phyloP scores from a whole-genome alignment of 2,888 invertebrate species.

The Cosmorhoe ocellata region DNA sequence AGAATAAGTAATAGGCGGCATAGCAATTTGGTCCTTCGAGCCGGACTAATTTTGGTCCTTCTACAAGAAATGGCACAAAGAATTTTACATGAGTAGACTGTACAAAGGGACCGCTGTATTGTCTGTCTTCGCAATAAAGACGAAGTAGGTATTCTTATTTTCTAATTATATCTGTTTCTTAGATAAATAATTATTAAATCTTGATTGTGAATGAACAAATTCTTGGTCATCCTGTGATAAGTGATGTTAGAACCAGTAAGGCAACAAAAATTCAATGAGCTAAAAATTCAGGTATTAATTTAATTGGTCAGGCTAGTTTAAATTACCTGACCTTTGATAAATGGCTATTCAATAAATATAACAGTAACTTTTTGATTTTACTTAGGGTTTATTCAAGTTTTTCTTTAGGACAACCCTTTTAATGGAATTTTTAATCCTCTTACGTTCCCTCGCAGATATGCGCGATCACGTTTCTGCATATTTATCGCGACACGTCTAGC shows the following conservation, averaged over 20 bases:
- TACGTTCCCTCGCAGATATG: conserved; percentile 15
- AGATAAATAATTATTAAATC: too few relatives aligned
- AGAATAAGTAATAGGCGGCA: conserved; percentile 9
- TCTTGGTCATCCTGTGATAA: too few relatives aligned
- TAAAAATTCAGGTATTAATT: too few relatives aligned
- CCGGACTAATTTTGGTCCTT: conserved; percentile 10
- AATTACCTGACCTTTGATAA: too few relatives aligned
- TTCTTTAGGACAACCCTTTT: background rate
- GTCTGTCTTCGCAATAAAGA: conserved; percentile 7
- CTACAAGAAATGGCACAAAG: conserved; percentile 7
- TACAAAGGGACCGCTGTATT: conserved; percentile 13
- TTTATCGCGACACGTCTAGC: conserved; percentile 20
- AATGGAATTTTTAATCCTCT: conserved; percentile 16
- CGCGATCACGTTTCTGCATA: conserved; percentile 28
- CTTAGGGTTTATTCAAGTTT: background rate
- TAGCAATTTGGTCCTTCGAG: conserved; percentile 24
- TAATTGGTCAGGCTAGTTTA: too few relatives aligned
- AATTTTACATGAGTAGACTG: conserved; percentile 6
- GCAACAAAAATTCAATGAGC: too few relatives aligned
- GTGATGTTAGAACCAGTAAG: too few relatives aligned
- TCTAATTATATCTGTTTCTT: too few relatives aligned
- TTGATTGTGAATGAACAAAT: too few relatives aligned
- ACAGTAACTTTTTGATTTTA: background rate
- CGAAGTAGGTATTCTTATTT: background rate
- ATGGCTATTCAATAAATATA: too few relatives aligned